Evolutionary conservation across 2,888 invertebrate genomes (phyloP).

Genomic region (Muschampia plurimacula): DNA sequence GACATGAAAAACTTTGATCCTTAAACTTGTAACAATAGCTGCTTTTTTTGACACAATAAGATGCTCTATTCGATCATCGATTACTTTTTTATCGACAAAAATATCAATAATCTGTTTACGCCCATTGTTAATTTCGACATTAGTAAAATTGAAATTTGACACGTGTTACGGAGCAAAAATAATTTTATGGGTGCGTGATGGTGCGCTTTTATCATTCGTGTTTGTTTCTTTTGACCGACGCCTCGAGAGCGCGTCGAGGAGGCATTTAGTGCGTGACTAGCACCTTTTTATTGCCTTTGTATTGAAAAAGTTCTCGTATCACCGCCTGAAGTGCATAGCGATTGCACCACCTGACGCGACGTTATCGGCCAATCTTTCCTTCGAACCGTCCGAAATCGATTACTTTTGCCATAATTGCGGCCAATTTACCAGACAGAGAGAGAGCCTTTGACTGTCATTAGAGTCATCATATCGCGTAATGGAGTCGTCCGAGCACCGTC

Average conservation of each 20-base stretch:
- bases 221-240: constrained; percentile 81
- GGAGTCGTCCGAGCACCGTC: constrained; percentile 57
- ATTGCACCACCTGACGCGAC: constrained; percentile 62
- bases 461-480: constrained; percentile 61
- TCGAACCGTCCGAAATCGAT: constrained; percentile 54
- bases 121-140: constrained; percentile 84
- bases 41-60: constrained; percentile 71
- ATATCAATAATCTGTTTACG: constrained; percentile 85
- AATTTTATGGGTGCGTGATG: constrained; percentile 81
- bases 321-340: constrained; percentile 52
- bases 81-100: constrained; percentile 83
- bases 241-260: constrained; percentile 63
- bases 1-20: constrained; percentile 63
- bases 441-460: constrained; percentile 57
- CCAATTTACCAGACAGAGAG: constrained; percentile 60
- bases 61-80: constrained; percentile 80
- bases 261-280: constrained; percentile 83
- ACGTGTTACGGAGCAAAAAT: constrained; percentile 84
- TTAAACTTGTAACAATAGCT: constrained; percentile 78
- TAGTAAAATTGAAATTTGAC: constrained; percentile 84
- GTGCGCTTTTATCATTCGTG: constrained; percentile 76
- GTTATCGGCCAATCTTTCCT: constrained; percentile 56
- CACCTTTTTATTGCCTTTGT: constrained; percentile 80
- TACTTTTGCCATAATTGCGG: constrained; percentile 63
- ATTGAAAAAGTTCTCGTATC: constrained; percentile 74